These are phyloP conservation scores for Dromococcyx pavoninus DNA, from an alignment of 2,797 vertebrate species.

Conservation along the genomic window DNA sequence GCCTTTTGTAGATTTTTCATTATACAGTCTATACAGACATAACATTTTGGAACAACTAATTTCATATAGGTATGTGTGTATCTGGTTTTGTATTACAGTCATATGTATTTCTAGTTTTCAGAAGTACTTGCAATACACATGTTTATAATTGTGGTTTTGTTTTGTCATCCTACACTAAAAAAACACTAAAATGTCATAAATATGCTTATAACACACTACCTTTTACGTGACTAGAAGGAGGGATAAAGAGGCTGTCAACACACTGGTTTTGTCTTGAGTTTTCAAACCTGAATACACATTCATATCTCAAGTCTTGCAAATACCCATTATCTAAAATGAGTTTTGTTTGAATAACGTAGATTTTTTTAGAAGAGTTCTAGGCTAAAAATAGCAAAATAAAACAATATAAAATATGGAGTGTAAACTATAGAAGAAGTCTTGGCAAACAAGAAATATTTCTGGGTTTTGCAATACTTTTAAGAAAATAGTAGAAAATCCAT, in stretches of 20 bases:
- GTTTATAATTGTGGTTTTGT: background rate
- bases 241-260: background rate
- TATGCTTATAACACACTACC: background rate
- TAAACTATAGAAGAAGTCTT: background rate
- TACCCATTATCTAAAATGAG: background rate
- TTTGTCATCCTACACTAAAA: background rate
- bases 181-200: background rate
- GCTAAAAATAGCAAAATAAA: background rate
- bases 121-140: background rate
- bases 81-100: background rate
- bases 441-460: background rate
- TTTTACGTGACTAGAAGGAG: background rate
- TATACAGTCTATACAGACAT: background rate
- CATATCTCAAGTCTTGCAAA: background rate
- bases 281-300: background rate
- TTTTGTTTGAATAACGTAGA: background rate
- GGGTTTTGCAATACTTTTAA: background rate
- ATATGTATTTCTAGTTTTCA: background rate
- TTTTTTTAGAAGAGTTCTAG: background rate
- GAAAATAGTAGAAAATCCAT: background rate
- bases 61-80: background rate
- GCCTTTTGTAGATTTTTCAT: background rate
- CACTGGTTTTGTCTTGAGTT: background rate
- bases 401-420: background rate
- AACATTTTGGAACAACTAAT: background rate